Conservation (phyloP, 2,113 vertebrate genomes). For the Rhinichthys klamathensis region DNA sequence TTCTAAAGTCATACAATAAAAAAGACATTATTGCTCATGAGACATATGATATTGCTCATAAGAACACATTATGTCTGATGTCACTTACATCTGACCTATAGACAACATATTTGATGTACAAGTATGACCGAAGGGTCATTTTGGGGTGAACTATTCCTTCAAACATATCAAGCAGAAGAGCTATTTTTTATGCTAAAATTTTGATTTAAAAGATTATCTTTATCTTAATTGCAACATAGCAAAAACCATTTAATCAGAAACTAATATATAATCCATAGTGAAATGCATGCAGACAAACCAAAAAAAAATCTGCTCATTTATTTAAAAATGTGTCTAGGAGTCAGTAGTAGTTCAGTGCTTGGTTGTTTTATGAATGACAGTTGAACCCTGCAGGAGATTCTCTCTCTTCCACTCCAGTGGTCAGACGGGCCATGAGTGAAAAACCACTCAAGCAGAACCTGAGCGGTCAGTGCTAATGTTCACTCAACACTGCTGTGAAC, state of each 20-base stretch:
- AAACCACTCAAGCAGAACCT: constrained; percentile 30
- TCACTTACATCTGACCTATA: background rate
- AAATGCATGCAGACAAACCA: background rate
- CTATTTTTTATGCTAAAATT: background rate
- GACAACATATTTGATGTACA: background rate
- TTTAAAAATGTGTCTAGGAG: constrained; percentile 2
- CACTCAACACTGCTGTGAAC: background rate
- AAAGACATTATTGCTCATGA: background rate
- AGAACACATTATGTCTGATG: background rate
- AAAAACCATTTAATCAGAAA: background rate
- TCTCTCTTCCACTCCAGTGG: constrained; percentile 36
- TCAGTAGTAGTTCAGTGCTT: background rate
- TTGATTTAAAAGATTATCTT: too few relatives aligned
- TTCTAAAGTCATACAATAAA: background rate
- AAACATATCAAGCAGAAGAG: background rate
- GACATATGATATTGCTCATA: background rate
- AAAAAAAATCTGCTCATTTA: constrained; percentile 23
- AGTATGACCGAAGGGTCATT: background rate
- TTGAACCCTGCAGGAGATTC: constrained; percentile 25
- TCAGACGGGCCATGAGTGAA: constrained; percentile 23
- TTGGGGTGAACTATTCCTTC: background rate
- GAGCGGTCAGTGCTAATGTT: constrained; percentile 23
- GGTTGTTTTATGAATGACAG: constrained; percentile 42
- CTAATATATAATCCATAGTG: background rate
- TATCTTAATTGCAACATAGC: background rate